Evolutionary conservation across 2,113 vertebrate genomes (phyloP).

Genomic region (Galbula dea): DNA sequence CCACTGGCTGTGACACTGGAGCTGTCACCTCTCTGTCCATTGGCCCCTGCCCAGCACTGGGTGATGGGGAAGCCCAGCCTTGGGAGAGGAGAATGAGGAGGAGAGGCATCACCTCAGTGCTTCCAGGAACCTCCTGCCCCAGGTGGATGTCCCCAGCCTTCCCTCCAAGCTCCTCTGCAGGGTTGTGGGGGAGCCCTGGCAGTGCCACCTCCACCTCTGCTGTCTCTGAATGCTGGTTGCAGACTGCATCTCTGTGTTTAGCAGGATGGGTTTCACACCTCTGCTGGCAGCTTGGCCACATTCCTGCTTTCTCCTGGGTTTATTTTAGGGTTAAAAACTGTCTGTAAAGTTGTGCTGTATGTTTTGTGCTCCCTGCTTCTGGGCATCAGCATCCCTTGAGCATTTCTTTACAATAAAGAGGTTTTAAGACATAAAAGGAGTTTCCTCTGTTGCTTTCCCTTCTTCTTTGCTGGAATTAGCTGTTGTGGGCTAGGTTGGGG

Average conservation of each 20-base stretch:
- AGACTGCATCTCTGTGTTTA: not conserved
- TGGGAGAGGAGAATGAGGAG: too few relatives aligned
- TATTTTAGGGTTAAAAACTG: not conserved
- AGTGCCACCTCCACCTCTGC: not conserved
- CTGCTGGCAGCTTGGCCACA: not conserved
- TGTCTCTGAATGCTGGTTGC: not conserved
- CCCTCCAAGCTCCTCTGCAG: accelerated
- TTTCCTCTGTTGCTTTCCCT: not conserved
- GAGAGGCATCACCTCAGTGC: accelerated
- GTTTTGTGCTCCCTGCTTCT: not conserved
- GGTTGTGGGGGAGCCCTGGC: not conserved
- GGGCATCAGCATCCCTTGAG: not conserved
- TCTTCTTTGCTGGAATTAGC: not conserved
- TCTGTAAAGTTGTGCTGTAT: not conserved
- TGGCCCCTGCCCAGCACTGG: not conserved
- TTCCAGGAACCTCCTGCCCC: not conserved
- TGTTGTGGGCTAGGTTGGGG: not conserved
- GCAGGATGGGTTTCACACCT: accelerated
- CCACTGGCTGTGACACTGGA: not conserved
- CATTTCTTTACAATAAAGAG: conserved; percentile 37
- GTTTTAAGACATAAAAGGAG: accelerated
- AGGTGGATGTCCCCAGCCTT: not conserved
- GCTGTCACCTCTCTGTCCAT: not conserved
- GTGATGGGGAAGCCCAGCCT: not conserved
- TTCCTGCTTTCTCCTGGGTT: not conserved